Evolutionary conservation across 2,888 invertebrate genomes (phyloP), one percentile per base, ranked within the genome.

Genomic region (Alcis repandata): DNA sequence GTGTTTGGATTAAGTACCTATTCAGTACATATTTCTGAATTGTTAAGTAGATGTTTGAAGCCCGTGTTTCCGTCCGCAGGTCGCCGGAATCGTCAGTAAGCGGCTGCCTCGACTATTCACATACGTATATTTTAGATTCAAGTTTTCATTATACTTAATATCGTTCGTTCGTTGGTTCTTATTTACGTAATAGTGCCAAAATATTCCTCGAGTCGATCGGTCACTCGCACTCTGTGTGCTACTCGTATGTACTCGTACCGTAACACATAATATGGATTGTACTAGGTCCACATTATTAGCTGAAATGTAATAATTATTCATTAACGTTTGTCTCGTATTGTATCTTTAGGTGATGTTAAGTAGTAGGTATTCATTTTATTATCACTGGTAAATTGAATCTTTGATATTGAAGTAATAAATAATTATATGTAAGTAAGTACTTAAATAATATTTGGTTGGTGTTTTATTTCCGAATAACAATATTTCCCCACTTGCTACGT

Each of bases 71-170:
- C 59, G 68, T 87, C 22, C 83, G 0, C 91, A 93, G 92, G 91
- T 84, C 92, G 92, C 87, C 82, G 92, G 77, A 92, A 89, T 89
- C 92, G 92, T 78, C 92, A 92, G 84, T 93, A 91, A 75, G 68
- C 51, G 59, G 69, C 54, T 68, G 54, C 63, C 70, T 65, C 76
- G 74, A 75, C 73, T 56, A 51, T 11, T n/a, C n/a, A n/a, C n/a
- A 4, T 27, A 27, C 27, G 27, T 54, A 79, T 76, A 74, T 82
- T 60, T 84, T 83, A 85, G 79, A 82, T 70, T 66, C 48, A 67
- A 62, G 71, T 80, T 83, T 81, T 79, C 61, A 79, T 82, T 79
- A 76, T 80, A n/a, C n/a, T n/a, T n/a, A 78, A 78, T 77, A 77
- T 72, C 75, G 79, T 82, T 85, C 72, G 82, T 85, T 87, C 80